Base-by-base conservation (phyloP, 2,888 invertebrate species). In the Chrysomela aeneicollis region DNA sequence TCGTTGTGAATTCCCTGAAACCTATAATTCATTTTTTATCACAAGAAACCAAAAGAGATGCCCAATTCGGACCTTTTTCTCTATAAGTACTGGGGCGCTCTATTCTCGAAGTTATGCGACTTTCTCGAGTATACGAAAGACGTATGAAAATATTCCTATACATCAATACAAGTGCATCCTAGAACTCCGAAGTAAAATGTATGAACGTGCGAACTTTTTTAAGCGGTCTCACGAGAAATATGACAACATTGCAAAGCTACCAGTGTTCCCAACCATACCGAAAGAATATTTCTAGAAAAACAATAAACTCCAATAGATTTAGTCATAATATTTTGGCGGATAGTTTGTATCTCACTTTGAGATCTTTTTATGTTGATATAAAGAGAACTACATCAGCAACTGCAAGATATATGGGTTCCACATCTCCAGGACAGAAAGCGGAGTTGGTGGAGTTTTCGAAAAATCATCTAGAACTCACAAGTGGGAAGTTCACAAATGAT, bases 401-500 rank as follows among this genome's bases (percentile, higher is more conserved):
- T n/a, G n/a, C n/a, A n/a, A n/a, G n/a, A n/a, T n/a, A n/a, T n/a
- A 22, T n/a, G 12, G 50, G 3, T 50, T 21, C 19, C 37, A 37
- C 55, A 37, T 32, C 49, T 21, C 18, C 47, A 5, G 15, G 26
- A 47, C 61, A 61, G 19, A 61, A 55, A 35, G 18, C 32, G 30
- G 35, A 47, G 19, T 21, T 61, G 26, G 17, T 50, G 32, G 61
- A 61, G 32, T 61, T 49, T 47, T 35, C 49, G 19, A 55, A 55
- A 50, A 61, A 54, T n/a, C 18, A 54, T 21, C 55, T 49, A 9
- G n/a, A 50, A 49, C 49, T 61, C 10, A 32, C n/a, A 12, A 54
- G 54, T 22, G 61, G 61, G 35, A 61, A 55, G 22, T 54, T 49
- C 49, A 54, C 54, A 15, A 61, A 61, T 26, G 26, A 26, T 26